Base-by-base conservation (phyloP, 2,113 vertebrate species). In the Hirundichthys speculiger region DNA sequence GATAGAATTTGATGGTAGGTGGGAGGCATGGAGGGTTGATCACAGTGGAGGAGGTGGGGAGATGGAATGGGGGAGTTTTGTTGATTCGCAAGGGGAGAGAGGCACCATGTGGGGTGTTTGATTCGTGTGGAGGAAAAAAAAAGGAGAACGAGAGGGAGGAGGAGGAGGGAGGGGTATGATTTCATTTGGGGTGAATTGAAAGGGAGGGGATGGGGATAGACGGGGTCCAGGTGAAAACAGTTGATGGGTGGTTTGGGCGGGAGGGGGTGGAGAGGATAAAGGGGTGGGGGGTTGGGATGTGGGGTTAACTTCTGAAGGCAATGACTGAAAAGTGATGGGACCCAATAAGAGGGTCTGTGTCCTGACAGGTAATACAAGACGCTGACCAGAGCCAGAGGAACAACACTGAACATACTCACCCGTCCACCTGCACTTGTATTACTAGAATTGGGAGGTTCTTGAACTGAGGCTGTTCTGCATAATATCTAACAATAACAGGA, bases 321-420 rank as follows among this genome's bases (percentile, higher is more conserved):
- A 86, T 84, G 88, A 66, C 59, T 84, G 71, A 82, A 73, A 88
- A 76, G 83, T 73, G 64, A 86, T 75, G 83, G 74, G 76, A 81
- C 61, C 78, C 77, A 53, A 38, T 52, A 59, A 47, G 0, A 14
- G 82, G 87, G 62, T 30, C 76, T 47, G 54, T 46, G 72, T 62
- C 67, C 54, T 77, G 40, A 81, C 73, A 79, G 73, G 60, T 64
- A 79, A 75, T n/a, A 80, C 64, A 12, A 73, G 46, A 87, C 74
- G 49, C 60, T 80, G 75, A 72, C 53, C 57, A 80, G 50, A 72
- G 57, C 39, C 71, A 83, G 61, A 86, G 69, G n/a, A 71, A 88
- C 73, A 68, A 82, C 76, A 86, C 65, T 27, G 52, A 66, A 59
- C 73, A 80, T 85, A 83, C 76, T 80, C 72, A 80, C 74, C 82